Conservation (phyloP, 2,888 invertebrate genomes). For the Stenoptilia bipunctidactyla region DNA sequence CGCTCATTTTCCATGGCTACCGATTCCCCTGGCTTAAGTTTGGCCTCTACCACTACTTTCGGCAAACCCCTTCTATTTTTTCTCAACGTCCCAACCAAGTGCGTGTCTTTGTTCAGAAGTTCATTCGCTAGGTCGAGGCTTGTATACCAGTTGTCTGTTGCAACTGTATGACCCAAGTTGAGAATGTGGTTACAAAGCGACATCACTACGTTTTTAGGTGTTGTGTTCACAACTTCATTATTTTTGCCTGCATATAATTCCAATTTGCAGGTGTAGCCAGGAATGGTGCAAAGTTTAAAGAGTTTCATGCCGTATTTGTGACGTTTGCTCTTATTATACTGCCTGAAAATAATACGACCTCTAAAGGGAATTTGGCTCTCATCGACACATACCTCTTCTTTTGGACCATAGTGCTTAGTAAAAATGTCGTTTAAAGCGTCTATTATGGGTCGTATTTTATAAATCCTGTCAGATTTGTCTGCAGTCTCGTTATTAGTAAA, state of each 20-base stretch:
- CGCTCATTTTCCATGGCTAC: constrained; percentile 22
- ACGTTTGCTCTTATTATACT: constrained; percentile 14
- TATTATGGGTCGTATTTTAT: too few relatives aligned
- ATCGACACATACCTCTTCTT: too few relatives aligned
- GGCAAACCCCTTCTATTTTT: constrained; percentile 27
- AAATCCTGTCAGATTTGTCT: too few relatives aligned
- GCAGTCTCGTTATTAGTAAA: too few relatives aligned
- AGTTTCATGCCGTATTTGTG: constrained; percentile 6
- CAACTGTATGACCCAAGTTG: constrained; percentile 13
- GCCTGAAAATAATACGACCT: constrained; percentile 13
- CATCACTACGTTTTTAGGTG: constrained; percentile 22
- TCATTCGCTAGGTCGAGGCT: constrained; percentile 24
- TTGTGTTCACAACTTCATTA: constrained; percentile 18
- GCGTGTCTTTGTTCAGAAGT: constrained; percentile 24
- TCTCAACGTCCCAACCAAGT: constrained; percentile 27
- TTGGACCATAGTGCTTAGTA: too few relatives aligned
- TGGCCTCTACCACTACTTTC: constrained; percentile 21
- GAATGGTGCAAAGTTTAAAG: constrained; percentile 17
- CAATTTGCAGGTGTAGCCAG: constrained; percentile 23
- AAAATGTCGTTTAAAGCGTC: too few relatives aligned
- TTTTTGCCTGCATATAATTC: constrained; percentile 23
- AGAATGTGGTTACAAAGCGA: constrained; percentile 19
- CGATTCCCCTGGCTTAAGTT: constrained; percentile 22
- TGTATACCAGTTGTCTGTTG: constrained; percentile 26
- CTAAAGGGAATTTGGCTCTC: too few relatives aligned